Percentiles rank a stretch among this genome's conserved stretches.
These are phyloP conservation scores for Zaprionus davidi DNA, from an alignment of 1,140 invertebrate species.

Conservation along the genomic window DNA sequence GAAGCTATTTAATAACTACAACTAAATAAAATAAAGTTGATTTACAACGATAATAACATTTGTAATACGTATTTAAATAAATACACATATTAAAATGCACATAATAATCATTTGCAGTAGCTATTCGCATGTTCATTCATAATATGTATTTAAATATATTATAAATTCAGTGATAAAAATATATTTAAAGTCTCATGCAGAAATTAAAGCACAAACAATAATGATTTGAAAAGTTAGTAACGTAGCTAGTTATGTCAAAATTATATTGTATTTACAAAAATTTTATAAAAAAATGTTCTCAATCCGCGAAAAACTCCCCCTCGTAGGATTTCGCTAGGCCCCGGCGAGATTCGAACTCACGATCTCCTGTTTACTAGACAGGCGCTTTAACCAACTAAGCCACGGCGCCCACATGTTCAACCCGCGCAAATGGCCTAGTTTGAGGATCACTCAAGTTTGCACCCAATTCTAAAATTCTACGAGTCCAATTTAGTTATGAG, in stretches of 20 bases:
- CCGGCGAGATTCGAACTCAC: slow-evolving; percentile 86
- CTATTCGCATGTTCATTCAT: background rate
- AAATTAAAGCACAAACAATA: too few species aligned
- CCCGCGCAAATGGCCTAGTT: background rate
- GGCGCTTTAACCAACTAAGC: slow-evolving; percentile 88
- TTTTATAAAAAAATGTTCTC: background rate
- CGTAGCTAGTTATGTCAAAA: too few species aligned
- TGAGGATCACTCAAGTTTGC: slow-evolving; percentile 17
- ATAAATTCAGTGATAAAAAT: background rate
- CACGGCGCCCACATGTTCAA: slow-evolving; percentile 84
- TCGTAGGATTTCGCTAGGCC: slow-evolving; percentile 62
- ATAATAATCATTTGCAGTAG: background rate
- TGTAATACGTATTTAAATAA: background rate
- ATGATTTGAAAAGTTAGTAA: too few species aligned
- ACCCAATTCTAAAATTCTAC: background rate
- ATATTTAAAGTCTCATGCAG: background rate
- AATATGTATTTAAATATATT: background rate
- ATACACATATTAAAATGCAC: background rate
- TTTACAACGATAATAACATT: background rate
- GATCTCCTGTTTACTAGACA: slow-evolving; percentile 87
- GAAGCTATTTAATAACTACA: background rate
- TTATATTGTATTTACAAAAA: background rate
- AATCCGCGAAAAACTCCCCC: background rate
- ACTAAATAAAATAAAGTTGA: background rate
- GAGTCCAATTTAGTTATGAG: slow-evolving; percentile 10